These are phyloP conservation scores for Scaptomyza pallida DNA, from an alignment of 1,140 invertebrate genomes.

Conservation along the genomic window DNA sequence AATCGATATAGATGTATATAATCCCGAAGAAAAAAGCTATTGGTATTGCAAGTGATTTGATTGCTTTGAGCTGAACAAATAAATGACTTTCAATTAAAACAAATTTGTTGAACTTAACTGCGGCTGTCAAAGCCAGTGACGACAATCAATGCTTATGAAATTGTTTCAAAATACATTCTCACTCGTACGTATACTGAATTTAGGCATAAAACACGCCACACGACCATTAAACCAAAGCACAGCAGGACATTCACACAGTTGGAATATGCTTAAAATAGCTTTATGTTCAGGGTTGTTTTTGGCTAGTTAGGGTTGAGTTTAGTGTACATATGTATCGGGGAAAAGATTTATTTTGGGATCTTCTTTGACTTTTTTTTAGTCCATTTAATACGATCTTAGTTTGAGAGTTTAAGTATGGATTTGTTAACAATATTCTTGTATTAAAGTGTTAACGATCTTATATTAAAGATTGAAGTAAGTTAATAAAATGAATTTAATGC, in stretches of 20 bases:
- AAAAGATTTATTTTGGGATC: not conserved
- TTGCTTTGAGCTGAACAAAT: conserved; percentile 67
- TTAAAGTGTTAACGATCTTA: too few relatives aligned
- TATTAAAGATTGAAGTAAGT: too few relatives aligned
- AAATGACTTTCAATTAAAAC: conserved; percentile 81
- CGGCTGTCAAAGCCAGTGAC: conserved; percentile 67
- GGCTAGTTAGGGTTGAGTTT: not conserved
- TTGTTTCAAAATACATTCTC: conserved; percentile 75
- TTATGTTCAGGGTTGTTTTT: conserved; percentile 7
- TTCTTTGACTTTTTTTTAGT: too few relatives aligned
- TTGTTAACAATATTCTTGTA: not conserved
- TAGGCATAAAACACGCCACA: not conserved
- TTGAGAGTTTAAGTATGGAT: not conserved
- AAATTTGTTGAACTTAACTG: conserved; percentile 69
- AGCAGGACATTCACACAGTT: conserved; percentile 26
- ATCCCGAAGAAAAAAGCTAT: conserved; percentile 5
- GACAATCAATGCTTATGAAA: conserved; percentile 72
- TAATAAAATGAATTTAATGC: too few relatives aligned
- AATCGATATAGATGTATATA: conserved; percentile 19
- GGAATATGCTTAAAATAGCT: too few relatives aligned
- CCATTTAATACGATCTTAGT: not conserved
- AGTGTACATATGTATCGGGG: not conserved
- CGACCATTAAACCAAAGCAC: conserved; percentile 27
- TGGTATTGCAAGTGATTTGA: conserved; percentile 69
- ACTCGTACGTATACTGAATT: conserved; percentile 41